phyloP scores from a whole-genome alignment of 2,888 invertebrate genomes.

The Galerucella pusilla region DNA sequence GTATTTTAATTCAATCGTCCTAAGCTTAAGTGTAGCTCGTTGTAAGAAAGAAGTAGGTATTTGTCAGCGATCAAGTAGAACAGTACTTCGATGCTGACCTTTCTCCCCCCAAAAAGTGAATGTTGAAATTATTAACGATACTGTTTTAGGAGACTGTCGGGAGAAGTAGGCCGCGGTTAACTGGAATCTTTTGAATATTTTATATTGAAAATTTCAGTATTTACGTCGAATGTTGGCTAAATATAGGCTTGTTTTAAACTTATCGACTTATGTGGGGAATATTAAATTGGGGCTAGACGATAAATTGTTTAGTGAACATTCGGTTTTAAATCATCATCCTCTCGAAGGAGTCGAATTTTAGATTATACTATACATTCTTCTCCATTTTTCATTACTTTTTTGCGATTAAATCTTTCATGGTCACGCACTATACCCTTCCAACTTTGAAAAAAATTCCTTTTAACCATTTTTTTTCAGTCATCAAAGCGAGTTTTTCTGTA shows the following conservation, averaged over 20 bases:
- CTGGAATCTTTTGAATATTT: neutral
- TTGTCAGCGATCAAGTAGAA: slow-evolving; percentile 19
- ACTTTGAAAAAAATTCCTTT: no score
- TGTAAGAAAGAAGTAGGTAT: slow-evolving; percentile 11
- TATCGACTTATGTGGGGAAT: neutral
- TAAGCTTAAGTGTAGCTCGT: slow-evolving; percentile 20
- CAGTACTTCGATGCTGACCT: neutral
- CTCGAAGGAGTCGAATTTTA: no score
- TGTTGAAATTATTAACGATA: slow-evolving; percentile 23
- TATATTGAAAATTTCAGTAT: neutral
- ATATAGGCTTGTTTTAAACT: neutral
- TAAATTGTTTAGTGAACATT: neutral
- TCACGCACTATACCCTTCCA: no score
- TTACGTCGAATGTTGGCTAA: neutral
- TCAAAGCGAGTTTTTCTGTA: no score
- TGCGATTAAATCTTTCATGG: no score
- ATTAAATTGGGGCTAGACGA: neutral
- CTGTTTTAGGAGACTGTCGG: slow-evolving; percentile 1
- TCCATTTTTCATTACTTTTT: no score
- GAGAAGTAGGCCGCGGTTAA: slow-evolving; percentile 9
- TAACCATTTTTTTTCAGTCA: no score
- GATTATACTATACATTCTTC: no score
- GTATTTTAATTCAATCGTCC: slow-evolving; percentile 27
- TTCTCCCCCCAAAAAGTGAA: neutral
- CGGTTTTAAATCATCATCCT: no score